Evolutionary conservation across 2,888 invertebrate species (phyloP), one percentile per base, ranked within the genome.

Genomic region (Agriopis marginaria): DNA sequence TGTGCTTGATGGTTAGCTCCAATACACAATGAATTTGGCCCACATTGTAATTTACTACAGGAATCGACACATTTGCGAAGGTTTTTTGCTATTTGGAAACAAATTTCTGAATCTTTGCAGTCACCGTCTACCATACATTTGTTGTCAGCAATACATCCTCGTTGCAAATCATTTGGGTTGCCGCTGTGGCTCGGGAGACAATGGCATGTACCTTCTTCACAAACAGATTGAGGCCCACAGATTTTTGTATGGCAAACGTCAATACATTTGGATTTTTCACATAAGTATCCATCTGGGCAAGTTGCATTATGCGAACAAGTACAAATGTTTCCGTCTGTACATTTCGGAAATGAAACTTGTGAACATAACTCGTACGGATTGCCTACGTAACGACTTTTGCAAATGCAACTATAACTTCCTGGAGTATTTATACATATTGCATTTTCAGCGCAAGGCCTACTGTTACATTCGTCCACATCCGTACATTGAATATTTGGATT

Each of bases 391-490:
- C 96, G 96, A 73, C 97, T 97, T 84, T 97, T 96, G 84, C 99
- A 99, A 51, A 97, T 96, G 86, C 99, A 99, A 84, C 98, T 98
- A 86, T 96, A 99, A 79, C 97, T 96, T 63, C 99, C 99, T 12
- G 97, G 96, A 0, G 97, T 97, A 86, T 99, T 99, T 75, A 98
- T 97, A 84, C 99, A 99, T 54, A 97, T 96, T 0, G 99, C 98
- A 86, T 98, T 97, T 80, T 96, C 95, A 8, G 97, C 98, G 82
- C 98, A 98, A 0, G 97, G 97, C 80, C 96, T 96, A 74, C 96
- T 96, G 71, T 94, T 95, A 83, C 98, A 98, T 90, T 98, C 98
- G 82, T 98, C 96, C 63, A 98, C 95, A 84, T 98, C 98, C 79
- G 96, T 96, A 84, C 98, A 98, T 75, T 96, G 96, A 68, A 98